These are phyloP conservation scores for Phoxinus phoxinus DNA, from an alignment of 2,113 vertebrate species.

Conservation along the genomic window DNA sequence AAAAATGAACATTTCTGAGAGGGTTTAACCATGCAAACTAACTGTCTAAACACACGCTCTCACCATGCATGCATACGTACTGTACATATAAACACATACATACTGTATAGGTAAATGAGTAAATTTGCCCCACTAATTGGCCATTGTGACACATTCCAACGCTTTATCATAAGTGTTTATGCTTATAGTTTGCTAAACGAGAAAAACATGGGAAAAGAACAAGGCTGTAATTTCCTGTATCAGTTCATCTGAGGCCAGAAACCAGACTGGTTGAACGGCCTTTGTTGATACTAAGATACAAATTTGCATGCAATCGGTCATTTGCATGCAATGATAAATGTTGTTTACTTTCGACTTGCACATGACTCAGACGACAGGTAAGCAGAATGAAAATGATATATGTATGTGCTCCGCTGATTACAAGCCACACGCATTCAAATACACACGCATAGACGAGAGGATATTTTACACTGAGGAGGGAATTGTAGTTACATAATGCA, in stretches of 20 bases:
- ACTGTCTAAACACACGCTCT: background rate
- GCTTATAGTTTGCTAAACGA: background rate
- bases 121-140: background rate
- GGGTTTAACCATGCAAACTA: background rate
- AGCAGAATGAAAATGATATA: constrained; percentile 4
- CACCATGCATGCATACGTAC: background rate
- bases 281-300: constrained; percentile 18
- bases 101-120: background rate
- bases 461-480: constrained; percentile 6
- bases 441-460: background rate
- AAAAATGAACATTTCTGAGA: too few species aligned
- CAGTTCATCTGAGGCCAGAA: constrained; percentile 22
- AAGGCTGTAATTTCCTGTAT: background rate
- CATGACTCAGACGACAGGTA: constrained; percentile 14
- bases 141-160: background rate
- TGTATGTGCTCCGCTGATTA: constrained; percentile 7
- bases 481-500: constrained; percentile 1
- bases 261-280: constrained; percentile 10
- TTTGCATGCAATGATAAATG: constrained; percentile 48
- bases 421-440: background rate
- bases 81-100: background rate
- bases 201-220: constrained; percentile 7
- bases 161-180: background rate
- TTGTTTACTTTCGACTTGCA: constrained; percentile 34
- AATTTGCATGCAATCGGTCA: constrained; percentile 23